phyloP scores from a whole-genome alignment of 2,888 invertebrate genomes.

The Atrina japonica region DNA sequence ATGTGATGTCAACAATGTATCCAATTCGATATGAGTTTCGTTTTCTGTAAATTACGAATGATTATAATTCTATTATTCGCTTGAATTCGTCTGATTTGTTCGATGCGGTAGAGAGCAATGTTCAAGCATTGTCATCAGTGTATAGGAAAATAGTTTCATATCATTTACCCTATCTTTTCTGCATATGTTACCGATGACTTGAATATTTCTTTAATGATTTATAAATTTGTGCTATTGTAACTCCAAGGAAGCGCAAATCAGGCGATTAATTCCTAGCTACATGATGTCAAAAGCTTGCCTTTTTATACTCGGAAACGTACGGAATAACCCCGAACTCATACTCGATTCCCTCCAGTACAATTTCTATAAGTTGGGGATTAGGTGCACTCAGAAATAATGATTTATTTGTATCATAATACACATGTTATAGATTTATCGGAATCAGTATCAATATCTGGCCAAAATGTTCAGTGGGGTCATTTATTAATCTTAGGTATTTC shows the following conservation, averaged over 20 bases:
- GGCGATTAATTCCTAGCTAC: slow-evolving; percentile 30
- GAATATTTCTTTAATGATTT: slow-evolving; percentile 39
- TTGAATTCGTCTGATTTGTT: slow-evolving; percentile 16
- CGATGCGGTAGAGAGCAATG: background rate
- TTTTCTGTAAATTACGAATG: background rate
- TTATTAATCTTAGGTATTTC: background rate
- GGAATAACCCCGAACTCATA: slow-evolving; percentile 19
- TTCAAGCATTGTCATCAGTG: slow-evolving; percentile 1
- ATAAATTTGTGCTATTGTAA: slow-evolving; percentile 35
- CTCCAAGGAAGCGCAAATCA: slow-evolving; percentile 26
- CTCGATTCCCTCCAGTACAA: slow-evolving; percentile 1
- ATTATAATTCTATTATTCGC: slow-evolving; percentile 9
- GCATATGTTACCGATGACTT: slow-evolving; percentile 37
- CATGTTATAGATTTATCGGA: too few species aligned
- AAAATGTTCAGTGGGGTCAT: background rate
- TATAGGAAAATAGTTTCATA: slow-evolving; percentile 21
- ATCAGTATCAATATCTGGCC: too few species aligned
- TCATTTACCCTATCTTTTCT: slow-evolving; percentile 12
- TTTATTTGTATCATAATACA: too few species aligned
- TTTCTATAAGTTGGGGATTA: slow-evolving; percentile 2
- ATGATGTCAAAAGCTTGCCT: slow-evolving; percentile 29
- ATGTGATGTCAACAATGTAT: background rate
- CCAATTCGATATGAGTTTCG: background rate
- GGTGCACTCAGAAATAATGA: background rate
- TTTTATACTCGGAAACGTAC: slow-evolving; percentile 20